Conservation (phyloP, 2,797 vertebrate species). For the Triplophysa yarkandensis region DNA sequence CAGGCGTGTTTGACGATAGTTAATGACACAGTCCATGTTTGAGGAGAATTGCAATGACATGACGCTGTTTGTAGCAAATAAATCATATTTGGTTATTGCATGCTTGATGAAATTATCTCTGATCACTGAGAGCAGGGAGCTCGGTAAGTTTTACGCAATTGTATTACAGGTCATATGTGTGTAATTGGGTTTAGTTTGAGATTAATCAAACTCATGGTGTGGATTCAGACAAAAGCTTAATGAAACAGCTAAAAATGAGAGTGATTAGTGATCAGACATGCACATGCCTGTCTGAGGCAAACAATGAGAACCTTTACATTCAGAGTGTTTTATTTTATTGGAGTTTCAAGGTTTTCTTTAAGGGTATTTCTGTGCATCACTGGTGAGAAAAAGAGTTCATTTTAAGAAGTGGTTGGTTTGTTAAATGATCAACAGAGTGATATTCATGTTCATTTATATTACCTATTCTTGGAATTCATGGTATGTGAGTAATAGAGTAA, state of each 20-base stretch:
- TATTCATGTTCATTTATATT: background rate
- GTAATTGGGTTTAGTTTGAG: constrained; percentile 43
- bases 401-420: no score
- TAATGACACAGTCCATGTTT: constrained; percentile 30
- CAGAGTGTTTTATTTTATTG: constrained; percentile 15
- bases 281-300: constrained; percentile 50
- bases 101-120: background rate
- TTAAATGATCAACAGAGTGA: background rate
- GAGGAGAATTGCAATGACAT: constrained; percentile 31
- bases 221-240: constrained; percentile 53
- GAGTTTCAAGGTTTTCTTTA: background rate
- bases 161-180: constrained; percentile 30
- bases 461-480: background rate
- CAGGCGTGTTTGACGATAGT: constrained; percentile 38
- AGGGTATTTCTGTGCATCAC: constrained; percentile 2
- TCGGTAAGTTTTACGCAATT: background rate
- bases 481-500: background rate
- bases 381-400: no score
- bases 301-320: constrained; percentile 53
- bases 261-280: constrained; percentile 48
- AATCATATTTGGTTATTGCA: constrained; percentile 10
- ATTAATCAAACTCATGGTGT: constrained; percentile 42
- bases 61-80: constrained; percentile 15
- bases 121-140: background rate
- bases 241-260: constrained; percentile 30